Percentiles rank a stretch among this genome's conserved stretches.
Evolutionary conservation across 2,797 vertebrate genomes (phyloP).

Genomic region (Chromis chromis): DNA sequence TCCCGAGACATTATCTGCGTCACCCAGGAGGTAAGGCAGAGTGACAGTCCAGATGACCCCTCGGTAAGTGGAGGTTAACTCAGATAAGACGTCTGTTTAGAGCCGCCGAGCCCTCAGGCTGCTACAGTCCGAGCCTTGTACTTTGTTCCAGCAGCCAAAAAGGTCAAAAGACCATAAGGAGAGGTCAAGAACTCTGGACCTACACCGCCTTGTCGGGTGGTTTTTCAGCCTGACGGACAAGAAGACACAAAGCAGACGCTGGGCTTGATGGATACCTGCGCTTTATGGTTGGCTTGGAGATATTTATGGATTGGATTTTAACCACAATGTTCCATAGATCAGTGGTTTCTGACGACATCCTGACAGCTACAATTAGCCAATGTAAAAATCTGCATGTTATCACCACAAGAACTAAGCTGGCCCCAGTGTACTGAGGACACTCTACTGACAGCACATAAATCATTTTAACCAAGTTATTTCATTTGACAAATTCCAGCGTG

Average conservation of each 20-base stretch:
- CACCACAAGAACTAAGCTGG: no score
- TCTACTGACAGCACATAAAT: no score
- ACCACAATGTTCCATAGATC: no score
- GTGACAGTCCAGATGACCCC: constrained; percentile 32
- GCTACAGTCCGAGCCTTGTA: constrained; percentile 5
- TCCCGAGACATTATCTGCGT: constrained; percentile 16
- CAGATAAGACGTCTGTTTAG: constrained; percentile 45
- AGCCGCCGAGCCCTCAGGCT: constrained; percentile 33
- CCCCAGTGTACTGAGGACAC: no score
- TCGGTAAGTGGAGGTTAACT: constrained; percentile 25
- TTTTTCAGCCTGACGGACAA: constrained; percentile 38
- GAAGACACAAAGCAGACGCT: neutral
- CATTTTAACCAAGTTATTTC: no score
- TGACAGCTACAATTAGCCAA: neutral
- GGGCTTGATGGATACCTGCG: neutral
- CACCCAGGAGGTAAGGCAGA: constrained; percentile 13
- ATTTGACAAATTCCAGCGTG: no score
- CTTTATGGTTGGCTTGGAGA: neutral
- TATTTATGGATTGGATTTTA: no score
- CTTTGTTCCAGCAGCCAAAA: constrained; percentile 48
- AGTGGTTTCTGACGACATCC: neutral
- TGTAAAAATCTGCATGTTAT: no score
- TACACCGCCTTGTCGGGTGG: constrained; percentile 3
- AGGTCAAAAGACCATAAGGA: constrained; percentile 50
- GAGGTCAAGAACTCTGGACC: constrained; percentile 53